A percentile compares a stretch with the other conserved stretches of the same genome.
Evolutionary conservation across 2,888 invertebrate species (phyloP).

Genomic region (Noctua comes): DNA sequence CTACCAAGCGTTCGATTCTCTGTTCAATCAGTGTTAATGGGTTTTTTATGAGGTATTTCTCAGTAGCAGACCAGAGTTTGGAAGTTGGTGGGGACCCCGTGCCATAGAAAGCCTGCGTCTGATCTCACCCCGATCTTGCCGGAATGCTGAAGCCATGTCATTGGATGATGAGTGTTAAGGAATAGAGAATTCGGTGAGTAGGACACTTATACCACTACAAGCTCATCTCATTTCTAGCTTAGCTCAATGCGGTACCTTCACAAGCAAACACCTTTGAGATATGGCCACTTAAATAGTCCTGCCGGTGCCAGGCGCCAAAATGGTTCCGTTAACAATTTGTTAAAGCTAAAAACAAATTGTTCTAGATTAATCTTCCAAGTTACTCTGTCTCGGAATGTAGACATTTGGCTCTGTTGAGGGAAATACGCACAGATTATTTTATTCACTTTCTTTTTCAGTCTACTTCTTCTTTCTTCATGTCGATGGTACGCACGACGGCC

Average conservation of each 20-base stretch:
- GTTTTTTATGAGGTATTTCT: not conserved
- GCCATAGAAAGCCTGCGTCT: too few species aligned
- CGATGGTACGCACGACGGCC: too few species aligned
- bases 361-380: constrained; percentile 44
- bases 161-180: not conserved
- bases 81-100: not conserved
- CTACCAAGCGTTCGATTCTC: too few species aligned
- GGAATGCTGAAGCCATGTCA: not conserved
- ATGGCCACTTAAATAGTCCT: constrained; percentile 12
- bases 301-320: constrained; percentile 32
- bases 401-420: not conserved
- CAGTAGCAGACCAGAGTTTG: not conserved
- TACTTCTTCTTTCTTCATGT: too few species aligned
- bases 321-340: constrained; percentile 50
- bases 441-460: not conserved
- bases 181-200: not conserved
- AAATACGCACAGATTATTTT: not conserved
- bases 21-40: too few species aligned
- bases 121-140: not conserved
- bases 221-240: constrained; percentile 35
- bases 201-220: not conserved
- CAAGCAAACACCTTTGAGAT: constrained; percentile 33
- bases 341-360: constrained; percentile 50
- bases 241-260: constrained; percentile 21
- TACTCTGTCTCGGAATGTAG: constrained; percentile 7